Evolutionary conservation across 2,888 invertebrate genomes (phyloP), one percentile per base, ranked within the genome.

Genomic region (Anticlea derivata): DNA sequence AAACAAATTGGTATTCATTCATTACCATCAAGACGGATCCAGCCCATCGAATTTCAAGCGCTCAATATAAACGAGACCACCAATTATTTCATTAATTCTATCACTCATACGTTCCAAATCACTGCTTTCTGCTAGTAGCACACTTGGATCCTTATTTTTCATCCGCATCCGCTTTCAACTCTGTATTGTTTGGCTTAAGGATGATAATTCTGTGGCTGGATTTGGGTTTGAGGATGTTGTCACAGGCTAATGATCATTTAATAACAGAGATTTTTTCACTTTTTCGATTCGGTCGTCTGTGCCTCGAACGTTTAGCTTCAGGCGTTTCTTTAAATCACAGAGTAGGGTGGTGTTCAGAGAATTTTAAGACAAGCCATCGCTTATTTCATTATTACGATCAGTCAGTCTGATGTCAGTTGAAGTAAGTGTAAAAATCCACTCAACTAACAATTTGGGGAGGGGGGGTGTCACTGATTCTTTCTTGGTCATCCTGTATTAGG

Each of bases 191-290:
- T 7, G 13, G 1, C 1, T 2, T 49, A 51, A 8, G 6, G 23
- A 11, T 29, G n/a, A 37, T n/a, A 34, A 44, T 63, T 26, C 45
- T 48, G 24, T 44, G 54, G 49, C 33, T 33, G 27, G 1, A 17
- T n/a, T 8, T 8, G 10, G 2, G 7, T 23, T 41, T 31, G 55
- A 63, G 55, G 41, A 70, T 60, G 75, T 73, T 77, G 75, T 81
- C 76, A 70, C 70, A 61, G 60, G 68, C 75, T 86, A 86, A 86
- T 84, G 81, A 80, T 78, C 61, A 82, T 86, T 83, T 86, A 86
- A 86, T 86, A 84, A 79, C 79, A 78, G 78, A 62, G 22, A 68
- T 78, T 78, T 73, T 77, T 61, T 66, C 70, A 66, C 64, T 62
- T 55, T 67, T 77, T 74, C 75, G 73, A 75, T 77, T 68, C 54